Percentiles rank a stretch among this genome's conserved stretches.
Conservation (phyloP, 2,113 vertebrate species). For the Ctenomys sociabilis region DNA sequence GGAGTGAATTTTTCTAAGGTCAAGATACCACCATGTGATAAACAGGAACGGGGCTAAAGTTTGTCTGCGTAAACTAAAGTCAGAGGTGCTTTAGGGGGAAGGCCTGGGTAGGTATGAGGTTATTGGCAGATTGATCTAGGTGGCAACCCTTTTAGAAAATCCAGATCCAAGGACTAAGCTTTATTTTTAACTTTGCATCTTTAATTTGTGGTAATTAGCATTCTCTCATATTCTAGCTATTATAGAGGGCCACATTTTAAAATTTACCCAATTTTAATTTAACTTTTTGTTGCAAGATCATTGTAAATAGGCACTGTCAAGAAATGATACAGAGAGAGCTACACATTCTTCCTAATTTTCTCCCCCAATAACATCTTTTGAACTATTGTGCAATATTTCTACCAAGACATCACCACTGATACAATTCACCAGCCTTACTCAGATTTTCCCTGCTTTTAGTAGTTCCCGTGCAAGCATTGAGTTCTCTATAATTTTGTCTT, state of each 20-base stretch:
- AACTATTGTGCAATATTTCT: not conserved
- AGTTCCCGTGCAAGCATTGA: not conserved
- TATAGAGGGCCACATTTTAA: conserved; percentile 11
- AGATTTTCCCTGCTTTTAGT: not conserved
- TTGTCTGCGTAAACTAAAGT: not conserved
- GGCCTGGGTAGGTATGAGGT: not conserved
- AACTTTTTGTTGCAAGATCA: conserved; percentile 36
- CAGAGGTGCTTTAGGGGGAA: not conserved
- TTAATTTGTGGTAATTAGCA: not conserved
- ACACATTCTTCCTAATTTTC: not conserved
- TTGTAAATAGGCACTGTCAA: not conserved
- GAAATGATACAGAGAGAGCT: not conserved
- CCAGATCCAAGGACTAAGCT: conserved; percentile 27
- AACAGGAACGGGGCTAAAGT: not conserved
- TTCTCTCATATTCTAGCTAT: not conserved
- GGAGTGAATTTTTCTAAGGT: conserved; percentile 52
- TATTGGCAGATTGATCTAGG: not conserved
- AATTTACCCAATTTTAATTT: conserved; percentile 25
- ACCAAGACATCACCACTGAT: not conserved
- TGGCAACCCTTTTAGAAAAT: conserved; percentile 44
- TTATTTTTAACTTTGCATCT: conserved; percentile 13
- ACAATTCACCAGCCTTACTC: not conserved
- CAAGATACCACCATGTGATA: not conserved
- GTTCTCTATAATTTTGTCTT: conserved; percentile 24
- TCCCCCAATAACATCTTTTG: not conserved